Evolutionary conservation across 1,140 invertebrate genomes (phyloP), one percentile per base, ranked within the genome.

Genomic region (Panulirus ornatus): DNA sequence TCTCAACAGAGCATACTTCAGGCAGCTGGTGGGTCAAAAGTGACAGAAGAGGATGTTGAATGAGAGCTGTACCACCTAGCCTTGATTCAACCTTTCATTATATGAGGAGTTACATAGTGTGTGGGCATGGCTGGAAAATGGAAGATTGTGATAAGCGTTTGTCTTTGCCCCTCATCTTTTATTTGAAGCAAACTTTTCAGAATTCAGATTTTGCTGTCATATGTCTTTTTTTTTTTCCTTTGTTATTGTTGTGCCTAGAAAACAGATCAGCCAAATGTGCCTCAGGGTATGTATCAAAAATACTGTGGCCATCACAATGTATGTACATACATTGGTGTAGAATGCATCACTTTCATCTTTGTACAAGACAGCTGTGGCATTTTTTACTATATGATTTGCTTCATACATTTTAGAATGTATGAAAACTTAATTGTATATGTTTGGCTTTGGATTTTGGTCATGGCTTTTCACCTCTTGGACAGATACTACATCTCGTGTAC

Each of bases 41-140:
- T 92, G 6, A 82, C 78, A 0, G 91, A 92, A 14, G 91, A 92
- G 16, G 91, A 92, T 70, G 88, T 92, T n/a, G 91, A 92, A 82
- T 92, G 71, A 92, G 70, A 36, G 6, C n/a, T 40, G 38, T n/a
- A 22, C 34, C 84, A 75, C 2, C 47, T 63, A 63, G 58, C 58
- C 58, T 63, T 63, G 58, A 63, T 63, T 63, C n/a, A 63, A 63
- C 5, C 30, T 11, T 63, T 27, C 14, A 63, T 27, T 63, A 63
- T 1, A 27, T 30, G n/a, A n/a, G 58, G n/a, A 30, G n/a, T 63
- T 63, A 63, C 30, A 19, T 63, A 27, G 19, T 63, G 58, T 27
- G 58, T 63, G n/a, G n/a, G 30, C 30, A 27, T 63, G 5, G n/a
- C 19, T 11, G 2, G 22, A 63, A 63, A 30, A 63, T 63, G n/a